Conservation (phyloP, 2,797 vertebrate species). For the Acestrorhynchus altus region DNA sequence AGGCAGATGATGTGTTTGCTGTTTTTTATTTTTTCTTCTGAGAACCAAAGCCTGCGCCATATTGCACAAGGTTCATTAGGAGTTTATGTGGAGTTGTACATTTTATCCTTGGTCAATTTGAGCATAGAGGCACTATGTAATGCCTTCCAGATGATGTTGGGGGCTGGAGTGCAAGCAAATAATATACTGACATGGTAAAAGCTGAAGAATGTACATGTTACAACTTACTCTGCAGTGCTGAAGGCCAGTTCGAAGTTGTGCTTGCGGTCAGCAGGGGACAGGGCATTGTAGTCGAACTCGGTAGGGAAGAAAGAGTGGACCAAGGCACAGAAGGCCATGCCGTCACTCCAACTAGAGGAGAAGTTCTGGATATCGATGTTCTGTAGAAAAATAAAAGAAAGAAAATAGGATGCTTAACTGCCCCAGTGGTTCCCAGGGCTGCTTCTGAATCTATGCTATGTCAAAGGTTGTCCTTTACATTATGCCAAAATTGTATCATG, state of each 20-base stretch:
- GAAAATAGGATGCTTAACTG: slow-evolving; percentile 89
- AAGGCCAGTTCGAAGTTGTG: slow-evolving; percentile 96
- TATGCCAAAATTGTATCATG: too few species aligned
- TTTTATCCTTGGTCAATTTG: neutral
- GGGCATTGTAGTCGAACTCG: slow-evolving; percentile 89
- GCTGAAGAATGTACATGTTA: slow-evolving; percentile 15
- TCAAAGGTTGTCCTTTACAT: too few species aligned
- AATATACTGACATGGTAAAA: slow-evolving; percentile 18
- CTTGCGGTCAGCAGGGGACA: slow-evolving; percentile 85
- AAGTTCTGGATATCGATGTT: slow-evolving; percentile 98
- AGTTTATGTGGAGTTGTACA: neutral
- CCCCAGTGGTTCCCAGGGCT: neutral
- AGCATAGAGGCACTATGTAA: slow-evolving; percentile 15
- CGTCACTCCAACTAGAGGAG: slow-evolving; percentile 97
- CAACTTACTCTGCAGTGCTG: slow-evolving; percentile 91
- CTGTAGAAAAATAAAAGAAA: slow-evolving; percentile 94
- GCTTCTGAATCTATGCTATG: too few species aligned
- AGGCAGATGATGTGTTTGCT: neutral
- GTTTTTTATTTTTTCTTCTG: neutral
- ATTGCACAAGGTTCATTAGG: slow-evolving; percentile 5
- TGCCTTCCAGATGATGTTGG: slow-evolving; percentile 35
- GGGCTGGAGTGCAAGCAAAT: neutral
- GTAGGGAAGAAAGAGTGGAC: slow-evolving; percentile 96
- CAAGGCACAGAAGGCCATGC: slow-evolving; percentile 97
- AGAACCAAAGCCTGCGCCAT: neutral